phyloP scores from a whole-genome alignment of 2,888 invertebrate genomes.

The Ecliptopera silaceata region DNA sequence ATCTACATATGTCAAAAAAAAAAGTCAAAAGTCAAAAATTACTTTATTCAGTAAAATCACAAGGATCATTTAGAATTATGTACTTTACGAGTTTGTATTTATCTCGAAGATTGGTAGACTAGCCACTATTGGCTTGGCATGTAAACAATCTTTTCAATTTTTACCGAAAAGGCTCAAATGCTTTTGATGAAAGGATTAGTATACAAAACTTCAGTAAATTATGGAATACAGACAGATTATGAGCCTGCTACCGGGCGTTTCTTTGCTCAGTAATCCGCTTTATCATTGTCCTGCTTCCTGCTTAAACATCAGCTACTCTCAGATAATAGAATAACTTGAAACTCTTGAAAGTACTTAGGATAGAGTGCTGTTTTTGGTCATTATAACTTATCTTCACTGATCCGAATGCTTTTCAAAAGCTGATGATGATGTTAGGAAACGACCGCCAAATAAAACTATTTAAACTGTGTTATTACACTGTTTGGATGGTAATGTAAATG shows the following conservation, averaged over 20 bases:
- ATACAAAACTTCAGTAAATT: neutral
- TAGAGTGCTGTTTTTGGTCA: slow-evolving; percentile 28
- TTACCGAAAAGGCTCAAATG: neutral
- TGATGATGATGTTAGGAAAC: too few relatives aligned
- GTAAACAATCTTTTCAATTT: neutral
- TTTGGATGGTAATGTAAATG: too few relatives aligned
- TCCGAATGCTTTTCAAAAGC: slow-evolving; percentile 7
- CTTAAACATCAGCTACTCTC: slow-evolving; percentile 19
- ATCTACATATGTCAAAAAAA: too few relatives aligned
- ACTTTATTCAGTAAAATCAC: too few relatives aligned
- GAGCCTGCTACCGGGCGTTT: slow-evolving; percentile 10
- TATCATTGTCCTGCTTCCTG: slow-evolving; percentile 20
- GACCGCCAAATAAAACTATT: too few relatives aligned
- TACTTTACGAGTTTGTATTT: too few relatives aligned
- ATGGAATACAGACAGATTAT: neutral
- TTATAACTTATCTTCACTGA: slow-evolving; percentile 24
- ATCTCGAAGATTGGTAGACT: too few relatives aligned
- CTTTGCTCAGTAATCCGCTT: slow-evolving; percentile 17
- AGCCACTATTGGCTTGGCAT: too few relatives aligned
- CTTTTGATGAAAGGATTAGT: neutral
- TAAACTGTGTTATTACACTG: too few relatives aligned
- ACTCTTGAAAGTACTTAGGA: neutral
- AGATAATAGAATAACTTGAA: slow-evolving; percentile 15
- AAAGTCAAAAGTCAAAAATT: too few relatives aligned
- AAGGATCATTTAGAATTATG: too few relatives aligned